Evolutionary conservation across 1,140 invertebrate species (phyloP).

Genomic region (Drosophila erecta): DNA sequence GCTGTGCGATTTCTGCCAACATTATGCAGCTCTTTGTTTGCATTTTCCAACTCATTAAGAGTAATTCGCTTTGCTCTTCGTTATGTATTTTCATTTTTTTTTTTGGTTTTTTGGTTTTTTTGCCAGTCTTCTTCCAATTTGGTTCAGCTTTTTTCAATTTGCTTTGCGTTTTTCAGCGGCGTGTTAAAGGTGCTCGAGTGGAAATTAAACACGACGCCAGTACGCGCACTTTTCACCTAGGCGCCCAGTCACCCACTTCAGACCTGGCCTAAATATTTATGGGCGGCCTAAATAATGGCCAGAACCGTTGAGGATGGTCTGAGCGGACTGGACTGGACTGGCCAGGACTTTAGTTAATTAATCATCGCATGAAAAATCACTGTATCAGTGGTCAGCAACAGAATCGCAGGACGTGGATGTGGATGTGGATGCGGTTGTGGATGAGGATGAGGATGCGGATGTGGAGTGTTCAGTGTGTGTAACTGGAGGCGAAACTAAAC

Average conservation of each 20-base stretch:
- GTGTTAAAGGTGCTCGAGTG: slow-evolving; percentile 54
- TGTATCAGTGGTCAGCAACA: slow-evolving; percentile 55
- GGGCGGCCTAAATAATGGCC: slow-evolving; percentile 26
- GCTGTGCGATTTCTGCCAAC: slow-evolving; percentile 15
- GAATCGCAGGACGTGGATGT: slow-evolving; percentile 10
- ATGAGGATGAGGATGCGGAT: not conserved
- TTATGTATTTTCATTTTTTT: slow-evolving; percentile 26
- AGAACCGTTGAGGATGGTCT: not conserved
- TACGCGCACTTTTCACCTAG: slow-evolving; percentile 18
- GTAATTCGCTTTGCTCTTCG: slow-evolving; percentile 55
- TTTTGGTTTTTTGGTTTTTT: not conserved
- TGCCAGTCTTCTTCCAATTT: slow-evolving; percentile 1
- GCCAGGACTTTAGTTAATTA: slow-evolving; percentile 48
- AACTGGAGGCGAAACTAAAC: slow-evolving; percentile 45
- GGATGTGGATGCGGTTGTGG: not conserved
- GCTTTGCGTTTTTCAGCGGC: slow-evolving; percentile 35
- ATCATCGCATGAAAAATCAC: slow-evolving; percentile 66
- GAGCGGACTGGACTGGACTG: not conserved
- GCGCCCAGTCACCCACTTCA: not conserved
- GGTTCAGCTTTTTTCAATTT: slow-evolving; percentile 33
- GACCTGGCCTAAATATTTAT: slow-evolving; percentile 53
- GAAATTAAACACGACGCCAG: slow-evolving; percentile 54
- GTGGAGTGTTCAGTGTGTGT: slow-evolving; percentile 2
- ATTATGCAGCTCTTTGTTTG: slow-evolving; percentile 65
- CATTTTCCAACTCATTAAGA: slow-evolving; percentile 74